Evolutionary conservation across 2,888 invertebrate genomes (phyloP), one percentile per base, ranked within the genome.

Genomic region (Luperina nickerlii): DNA sequence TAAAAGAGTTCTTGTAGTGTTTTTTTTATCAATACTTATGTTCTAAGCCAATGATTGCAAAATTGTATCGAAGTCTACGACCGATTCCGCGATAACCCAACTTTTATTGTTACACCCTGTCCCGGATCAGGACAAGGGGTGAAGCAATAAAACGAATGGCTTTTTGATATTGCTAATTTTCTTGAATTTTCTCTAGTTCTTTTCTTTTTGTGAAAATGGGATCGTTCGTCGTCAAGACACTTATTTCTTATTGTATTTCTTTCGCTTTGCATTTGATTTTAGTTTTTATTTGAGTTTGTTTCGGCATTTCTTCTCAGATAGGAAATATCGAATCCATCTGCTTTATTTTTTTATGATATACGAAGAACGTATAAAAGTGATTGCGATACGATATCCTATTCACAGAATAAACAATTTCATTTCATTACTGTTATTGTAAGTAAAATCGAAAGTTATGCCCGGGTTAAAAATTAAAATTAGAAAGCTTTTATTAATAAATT

Each of bases 141-240:
- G 63, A 81, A 74, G 73, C 81, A 87, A 84, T 86, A 86, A 86
- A 84, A 85, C 65, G 60, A 85, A 87, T 81, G 9, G 80, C 74
- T 75, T 84, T 83, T 83, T 78, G 87, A 85, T 83, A 85, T 84
- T 84, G 81, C 84, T 73, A 85, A 83, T 87, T 87, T 83, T 80
- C 81, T 78, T 65, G 51, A 75, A 73, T 77, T 80, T 87, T 84
- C 70, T 82, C 69, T 45, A 82, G 74, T 76, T 70, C 48, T 65
- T 70, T 74, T n/a, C 48, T 54, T 71, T 83, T 11, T 67, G 51
- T 27, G 78, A 62, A 65, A 86, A 74, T 63, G 13, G 74, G 60
- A 38, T 72, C 60, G 51, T 74, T 75, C 45, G 51, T 76, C 15
- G 18, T 63, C 42, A 65, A 38, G n/a, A 45, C 57, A 51, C 57